Evolutionary conservation across 2,888 invertebrate species (phyloP).

Genomic region (Habrosyne pyritoides): DNA sequence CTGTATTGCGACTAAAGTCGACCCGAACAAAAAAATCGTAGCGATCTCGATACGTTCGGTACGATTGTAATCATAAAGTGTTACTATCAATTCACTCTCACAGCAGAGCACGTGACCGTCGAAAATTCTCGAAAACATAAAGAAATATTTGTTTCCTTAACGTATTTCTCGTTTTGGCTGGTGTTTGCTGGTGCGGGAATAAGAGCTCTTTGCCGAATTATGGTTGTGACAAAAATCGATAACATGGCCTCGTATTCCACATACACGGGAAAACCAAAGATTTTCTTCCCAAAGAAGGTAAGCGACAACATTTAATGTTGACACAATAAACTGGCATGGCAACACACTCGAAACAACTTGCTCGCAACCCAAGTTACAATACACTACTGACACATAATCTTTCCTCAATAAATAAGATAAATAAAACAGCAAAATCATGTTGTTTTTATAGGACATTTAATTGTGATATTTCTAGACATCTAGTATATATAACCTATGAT

Average conservation of each 20-base stretch:
- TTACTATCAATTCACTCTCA: conserved; percentile 56
- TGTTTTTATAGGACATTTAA: neutral
- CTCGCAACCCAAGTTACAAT: neutral
- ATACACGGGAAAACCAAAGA: conserved; percentile 80
- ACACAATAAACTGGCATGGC: conserved; percentile 5
- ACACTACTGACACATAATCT: neutral
- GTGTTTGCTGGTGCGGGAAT: conserved; percentile 64
- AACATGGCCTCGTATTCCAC: conserved; percentile 81
- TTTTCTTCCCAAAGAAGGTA: conserved; percentile 81
- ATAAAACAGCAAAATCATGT: neutral
- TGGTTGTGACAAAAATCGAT: conserved; percentile 80
- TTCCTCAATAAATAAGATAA: neutral
- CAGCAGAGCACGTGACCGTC: conserved; percentile 62
- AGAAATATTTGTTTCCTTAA: conserved; percentile 47
- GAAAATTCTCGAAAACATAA: conserved; percentile 74
- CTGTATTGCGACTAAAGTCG: conserved; percentile 74
- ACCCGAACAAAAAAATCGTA: conserved; percentile 67
- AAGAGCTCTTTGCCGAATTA: conserved; percentile 72
- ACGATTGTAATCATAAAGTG: conserved; percentile 56
- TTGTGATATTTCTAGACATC: neutral
- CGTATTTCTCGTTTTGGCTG: conserved; percentile 52
- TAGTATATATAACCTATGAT: neutral
- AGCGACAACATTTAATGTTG: conserved; percentile 29
- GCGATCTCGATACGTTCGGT: conserved; percentile 53
- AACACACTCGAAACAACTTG: conserved; percentile 10